Conservation (phyloP, 2,113 vertebrate species). For the Scomber colias region DNA sequence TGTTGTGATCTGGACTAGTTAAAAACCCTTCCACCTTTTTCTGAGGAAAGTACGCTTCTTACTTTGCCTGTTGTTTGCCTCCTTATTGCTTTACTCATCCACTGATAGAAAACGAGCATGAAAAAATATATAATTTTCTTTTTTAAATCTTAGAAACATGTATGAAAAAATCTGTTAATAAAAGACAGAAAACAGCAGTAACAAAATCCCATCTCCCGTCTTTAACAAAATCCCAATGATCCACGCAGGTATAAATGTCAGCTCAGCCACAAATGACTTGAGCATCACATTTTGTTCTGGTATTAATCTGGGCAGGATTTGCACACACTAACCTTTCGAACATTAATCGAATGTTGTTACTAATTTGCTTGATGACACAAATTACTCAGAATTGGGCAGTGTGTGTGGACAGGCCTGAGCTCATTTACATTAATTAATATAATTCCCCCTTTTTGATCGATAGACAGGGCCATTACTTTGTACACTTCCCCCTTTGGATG, state of each 20-base stretch:
- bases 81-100: conserved; percentile 11
- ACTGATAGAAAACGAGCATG: background rate
- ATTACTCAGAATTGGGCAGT: conserved; percentile 51
- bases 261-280: conserved; percentile 14
- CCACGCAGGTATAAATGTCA: conserved; percentile 58
- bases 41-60: conserved; percentile 15
- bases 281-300: conserved; percentile 19
- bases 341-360: conserved; percentile 46
- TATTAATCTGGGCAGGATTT: conserved; percentile 45
- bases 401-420: conserved; percentile 42
- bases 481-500: conserved; percentile 33
- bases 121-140: too few species aligned
- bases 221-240: conserved; percentile 20
- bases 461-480: conserved; percentile 63
- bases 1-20: conserved; percentile 52
- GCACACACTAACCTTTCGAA: conserved; percentile 55
- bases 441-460: conserved; percentile 70
- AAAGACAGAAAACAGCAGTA: background rate
- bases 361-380: conserved; percentile 61
- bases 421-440: conserved; percentile 76
- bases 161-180: background rate
- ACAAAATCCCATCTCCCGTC: background rate
- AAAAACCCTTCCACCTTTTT: conserved; percentile 18
- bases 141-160: background rate
- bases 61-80: conserved; percentile 28